These are phyloP conservation scores for Coranthus polyacanthus DNA, from an alignment of 2,797 vertebrate genomes.

Conservation along the genomic window DNA sequence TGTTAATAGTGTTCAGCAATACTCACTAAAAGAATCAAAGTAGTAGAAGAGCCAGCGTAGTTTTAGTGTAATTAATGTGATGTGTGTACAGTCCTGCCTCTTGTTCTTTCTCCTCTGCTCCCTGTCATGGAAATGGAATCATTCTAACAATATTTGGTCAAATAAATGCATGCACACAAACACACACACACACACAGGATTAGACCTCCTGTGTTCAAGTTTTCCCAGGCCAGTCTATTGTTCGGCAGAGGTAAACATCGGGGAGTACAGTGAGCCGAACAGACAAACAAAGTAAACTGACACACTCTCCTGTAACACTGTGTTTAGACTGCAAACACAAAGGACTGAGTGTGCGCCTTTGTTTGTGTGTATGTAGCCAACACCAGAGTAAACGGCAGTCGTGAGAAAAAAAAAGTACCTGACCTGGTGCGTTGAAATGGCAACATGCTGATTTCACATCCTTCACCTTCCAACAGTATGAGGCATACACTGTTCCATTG, in stretches of 20 bases:
- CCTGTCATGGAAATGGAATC: no score
- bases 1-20: no score
- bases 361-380: conserved; percentile 11
- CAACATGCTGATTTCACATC: conserved; percentile 25
- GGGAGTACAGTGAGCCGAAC: conserved; percentile 56
- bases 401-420: conserved; percentile 14
- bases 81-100: no score
- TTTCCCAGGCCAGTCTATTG: conserved; percentile 73
- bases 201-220: conserved; percentile 43
- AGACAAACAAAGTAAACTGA: conserved; percentile 74
- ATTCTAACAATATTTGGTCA: no score
- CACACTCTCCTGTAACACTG: conserved; percentile 65
- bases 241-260: conserved; percentile 77
- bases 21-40: no score
- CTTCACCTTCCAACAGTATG: conserved; percentile 34
- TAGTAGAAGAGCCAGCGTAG: no score
- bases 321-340: conserved; percentile 79
- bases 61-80: no score
- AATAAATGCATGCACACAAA: neutral
- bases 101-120: no score
- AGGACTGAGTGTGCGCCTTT: conserved; percentile 41
- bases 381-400: conserved; percentile 27
- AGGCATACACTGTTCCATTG: conserved; percentile 26
- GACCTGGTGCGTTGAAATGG: conserved; percentile 29
- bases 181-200: neutral